Evolutionary conservation across 2,797 vertebrate species (phyloP).

Genomic region (Avahi laniger): DNA sequence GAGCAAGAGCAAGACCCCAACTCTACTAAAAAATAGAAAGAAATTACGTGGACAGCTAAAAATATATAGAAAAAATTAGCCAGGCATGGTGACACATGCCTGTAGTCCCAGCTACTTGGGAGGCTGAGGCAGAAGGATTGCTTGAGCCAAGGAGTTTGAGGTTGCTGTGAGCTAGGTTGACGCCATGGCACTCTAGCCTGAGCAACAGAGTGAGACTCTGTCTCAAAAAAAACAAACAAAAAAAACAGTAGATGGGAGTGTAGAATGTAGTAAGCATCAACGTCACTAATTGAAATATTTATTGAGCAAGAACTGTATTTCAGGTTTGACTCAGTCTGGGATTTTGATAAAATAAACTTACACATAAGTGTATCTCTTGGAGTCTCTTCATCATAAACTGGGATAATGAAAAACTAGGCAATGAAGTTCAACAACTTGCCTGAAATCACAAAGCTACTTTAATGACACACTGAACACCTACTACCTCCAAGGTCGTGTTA

Average conservation of each 20-base stretch:
- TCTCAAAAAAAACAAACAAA: too few relatives aligned
- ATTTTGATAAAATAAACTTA: not conserved
- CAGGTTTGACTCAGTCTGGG: not conserved
- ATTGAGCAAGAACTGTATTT: not conserved
- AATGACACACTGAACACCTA: not conserved
- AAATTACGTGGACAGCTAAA: too few relatives aligned
- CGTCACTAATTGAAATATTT: not conserved
- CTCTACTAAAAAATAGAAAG: too few relatives aligned
- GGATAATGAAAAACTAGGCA: not conserved
- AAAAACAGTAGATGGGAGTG: not conserved
- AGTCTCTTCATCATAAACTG: not conserved
- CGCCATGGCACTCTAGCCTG: too few relatives aligned
- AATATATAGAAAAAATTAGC: too few relatives aligned
- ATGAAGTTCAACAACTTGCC: not conserved
- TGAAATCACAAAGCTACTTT: not conserved
- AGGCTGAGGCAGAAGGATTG: too few relatives aligned
- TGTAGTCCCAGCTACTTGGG: too few relatives aligned
- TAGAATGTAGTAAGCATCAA: not conserved
- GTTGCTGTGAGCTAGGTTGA: too few relatives aligned
- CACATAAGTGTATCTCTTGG: not conserved
- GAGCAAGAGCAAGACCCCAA: too few relatives aligned
- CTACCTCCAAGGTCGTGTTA: not conserved
- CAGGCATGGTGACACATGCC: too few relatives aligned
- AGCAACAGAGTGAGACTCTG: too few relatives aligned
- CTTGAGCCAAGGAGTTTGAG: too few relatives aligned